Evolutionary conservation across 2,888 invertebrate species (phyloP), one percentile per base, ranked within the genome.

Genomic region (Tetanocera ferruginea): DNA sequence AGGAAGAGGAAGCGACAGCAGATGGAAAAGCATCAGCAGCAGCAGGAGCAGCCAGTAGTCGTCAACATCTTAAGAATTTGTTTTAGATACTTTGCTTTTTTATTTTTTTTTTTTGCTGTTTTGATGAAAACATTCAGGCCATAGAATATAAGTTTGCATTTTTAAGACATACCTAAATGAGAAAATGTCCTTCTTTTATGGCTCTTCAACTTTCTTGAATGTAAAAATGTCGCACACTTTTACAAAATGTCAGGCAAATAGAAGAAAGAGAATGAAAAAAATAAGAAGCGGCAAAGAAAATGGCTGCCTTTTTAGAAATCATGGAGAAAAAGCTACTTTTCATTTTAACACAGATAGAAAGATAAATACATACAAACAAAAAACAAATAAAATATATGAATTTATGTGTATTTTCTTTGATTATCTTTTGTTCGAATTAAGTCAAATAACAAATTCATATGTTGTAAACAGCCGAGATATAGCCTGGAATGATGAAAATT

Each of bases 261-360:
- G 78, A 11, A 76, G 78, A 75, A 75, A 78, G 80, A 79, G 5
- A 17, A 5, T 8, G 66, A 8, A 28, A 17, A 25, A 64, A 64
- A 43, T 1, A 60, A 60, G 60, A 1, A 60, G 60, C 28, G 9
- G 17, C 5, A 60, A 60, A 60, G 60, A 60, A 60, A 60, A 60
- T 60, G 60, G 60, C 28, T 60, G 25, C 60, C 60, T 60, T 60
- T 60, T 60, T 5, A 25, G 11, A 28, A 28, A 25, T 9, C 14
- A 60, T 60, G 25, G 60, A 28, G 60, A 28, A 60, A 28, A 60
- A 28, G 57, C 11, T 25, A 69, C 51, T 69, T 69, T 69, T 69
- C 51, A 69, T 69, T 69, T 69, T 51, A 51, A 49, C 49, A 49
- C 49, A 19, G 37, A 69, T 49, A 28, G 5, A 19, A 11, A 23